These are phyloP conservation scores for Tangara arthus DNA, from an alignment of 2,797 vertebrate species.

Conservation along the genomic window DNA sequence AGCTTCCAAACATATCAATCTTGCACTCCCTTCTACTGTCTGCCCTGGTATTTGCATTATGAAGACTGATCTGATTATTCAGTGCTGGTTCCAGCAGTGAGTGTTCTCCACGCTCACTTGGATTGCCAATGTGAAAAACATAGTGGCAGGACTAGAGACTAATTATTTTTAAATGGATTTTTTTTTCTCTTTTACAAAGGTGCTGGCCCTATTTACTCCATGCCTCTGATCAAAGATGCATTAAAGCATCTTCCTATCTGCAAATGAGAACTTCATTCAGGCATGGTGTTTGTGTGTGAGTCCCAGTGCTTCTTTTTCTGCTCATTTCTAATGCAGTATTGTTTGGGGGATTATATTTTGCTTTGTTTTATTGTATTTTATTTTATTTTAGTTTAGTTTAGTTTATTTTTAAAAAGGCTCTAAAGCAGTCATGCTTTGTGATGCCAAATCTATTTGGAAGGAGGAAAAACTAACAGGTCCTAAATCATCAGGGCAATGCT, in stretches of 20 bases:
- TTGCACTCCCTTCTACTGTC: not conserved
- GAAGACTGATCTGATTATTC: conserved; percentile 22
- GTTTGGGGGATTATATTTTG: not conserved
- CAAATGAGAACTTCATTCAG: not conserved
- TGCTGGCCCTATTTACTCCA: not conserved
- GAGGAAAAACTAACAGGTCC: not conserved
- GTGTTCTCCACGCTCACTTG: not conserved
- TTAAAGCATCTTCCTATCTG: not conserved
- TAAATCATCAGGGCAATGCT: not conserved
- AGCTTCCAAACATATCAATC: conserved; percentile 2
- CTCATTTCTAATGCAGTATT: not conserved
- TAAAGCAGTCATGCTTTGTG: not conserved
- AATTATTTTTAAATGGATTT: not conserved
- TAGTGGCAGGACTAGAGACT: not conserved
- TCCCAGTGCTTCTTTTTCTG: not conserved
- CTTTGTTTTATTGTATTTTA: not conserved
- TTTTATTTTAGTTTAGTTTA: not conserved
- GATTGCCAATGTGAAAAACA: not conserved
- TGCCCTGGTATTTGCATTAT: not conserved
- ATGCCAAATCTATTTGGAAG: not conserved
- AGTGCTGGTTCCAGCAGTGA: not conserved
- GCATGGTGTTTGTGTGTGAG: not conserved
- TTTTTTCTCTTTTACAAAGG: not conserved
- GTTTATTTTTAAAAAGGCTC: not conserved
- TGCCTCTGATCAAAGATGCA: not conserved